Evolutionary conservation across 2,797 vertebrate species (phyloP).

Genomic region (Pipistrellus pipistrellus): DNA sequence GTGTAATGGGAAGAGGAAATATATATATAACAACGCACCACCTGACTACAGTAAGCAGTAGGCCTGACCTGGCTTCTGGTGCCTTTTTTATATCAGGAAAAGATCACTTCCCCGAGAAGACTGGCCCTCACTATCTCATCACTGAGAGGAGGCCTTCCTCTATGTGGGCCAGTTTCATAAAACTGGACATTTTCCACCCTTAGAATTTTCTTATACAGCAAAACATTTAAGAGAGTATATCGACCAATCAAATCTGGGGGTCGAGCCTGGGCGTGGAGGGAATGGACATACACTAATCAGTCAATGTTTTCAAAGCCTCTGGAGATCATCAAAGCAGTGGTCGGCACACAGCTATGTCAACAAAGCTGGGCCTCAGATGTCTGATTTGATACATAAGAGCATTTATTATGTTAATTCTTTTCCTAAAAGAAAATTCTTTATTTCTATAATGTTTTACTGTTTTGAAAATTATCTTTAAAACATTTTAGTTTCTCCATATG

Average conservation of each 20-base stretch:
- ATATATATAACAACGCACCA: not conserved
- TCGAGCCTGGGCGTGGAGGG: not conserved
- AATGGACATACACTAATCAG: too few relatives aligned
- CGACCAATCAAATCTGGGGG: not conserved
- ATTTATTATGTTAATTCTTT: constrained; percentile 12
- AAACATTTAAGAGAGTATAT: not conserved
- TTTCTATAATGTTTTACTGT: not conserved
- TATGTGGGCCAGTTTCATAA: not conserved
- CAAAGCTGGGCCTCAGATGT: not conserved
- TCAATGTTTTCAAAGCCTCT: not conserved
- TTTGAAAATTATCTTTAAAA: constrained; percentile 7
- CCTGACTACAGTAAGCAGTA: not conserved
- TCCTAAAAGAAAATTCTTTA: constrained; percentile 2
- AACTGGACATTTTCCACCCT: not conserved
- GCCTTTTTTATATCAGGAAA: not conserved
- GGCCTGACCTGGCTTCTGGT: not conserved
- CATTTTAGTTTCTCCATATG: not conserved
- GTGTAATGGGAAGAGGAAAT: not conserved
- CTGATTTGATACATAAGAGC: not conserved
- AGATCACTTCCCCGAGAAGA: not conserved
- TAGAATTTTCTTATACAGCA: not conserved
- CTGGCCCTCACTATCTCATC: not conserved
- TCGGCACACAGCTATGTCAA: not conserved
- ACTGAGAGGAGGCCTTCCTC: not conserved
- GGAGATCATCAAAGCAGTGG: not conserved